phyloP scores from a whole-genome alignment of 2,113 vertebrate genomes.

The Saccopteryx bilineata region DNA sequence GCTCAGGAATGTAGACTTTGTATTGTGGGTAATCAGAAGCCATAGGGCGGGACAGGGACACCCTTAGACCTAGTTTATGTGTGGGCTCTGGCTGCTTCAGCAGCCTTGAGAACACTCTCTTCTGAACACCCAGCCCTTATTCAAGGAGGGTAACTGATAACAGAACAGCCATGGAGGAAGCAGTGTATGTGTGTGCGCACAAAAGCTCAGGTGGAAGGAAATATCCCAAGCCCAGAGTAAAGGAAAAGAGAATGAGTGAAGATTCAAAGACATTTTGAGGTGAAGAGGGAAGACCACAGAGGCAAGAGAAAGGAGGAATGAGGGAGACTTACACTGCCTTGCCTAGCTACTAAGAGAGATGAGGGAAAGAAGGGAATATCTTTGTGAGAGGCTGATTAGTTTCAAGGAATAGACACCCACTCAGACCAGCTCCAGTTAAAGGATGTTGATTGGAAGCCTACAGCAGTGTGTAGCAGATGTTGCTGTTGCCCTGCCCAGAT shows the following conservation, averaged over 20 bases:
- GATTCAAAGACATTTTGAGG: conserved; percentile 28
- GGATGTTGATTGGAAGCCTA: not conserved
- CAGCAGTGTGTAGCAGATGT: not conserved
- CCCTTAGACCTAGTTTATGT: not conserved
- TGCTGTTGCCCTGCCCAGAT: not conserved
- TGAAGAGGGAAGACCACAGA: conserved; percentile 9
- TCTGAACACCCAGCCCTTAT: not conserved
- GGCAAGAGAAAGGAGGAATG: not conserved
- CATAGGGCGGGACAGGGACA: not conserved
- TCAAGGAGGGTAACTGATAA: not conserved
- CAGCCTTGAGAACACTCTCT: not conserved
- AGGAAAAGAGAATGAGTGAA: not conserved
- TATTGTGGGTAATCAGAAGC: not conserved
- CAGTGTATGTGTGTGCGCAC: not conserved
- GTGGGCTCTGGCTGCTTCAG: not conserved
- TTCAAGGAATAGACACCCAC: not conserved
- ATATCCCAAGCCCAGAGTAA: not conserved
- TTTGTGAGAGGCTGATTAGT: not conserved
- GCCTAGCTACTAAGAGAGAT: not conserved
- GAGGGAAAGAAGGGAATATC: not conserved
- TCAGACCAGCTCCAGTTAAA: not conserved
- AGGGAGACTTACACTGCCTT: not conserved
- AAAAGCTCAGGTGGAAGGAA: conserved; percentile 43
- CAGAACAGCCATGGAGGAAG: conserved; percentile 29
- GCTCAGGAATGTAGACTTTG: conserved; percentile 9